Conservation (phyloP, 2,888 invertebrate genomes). For the Cryptocephalus primarius region DNA sequence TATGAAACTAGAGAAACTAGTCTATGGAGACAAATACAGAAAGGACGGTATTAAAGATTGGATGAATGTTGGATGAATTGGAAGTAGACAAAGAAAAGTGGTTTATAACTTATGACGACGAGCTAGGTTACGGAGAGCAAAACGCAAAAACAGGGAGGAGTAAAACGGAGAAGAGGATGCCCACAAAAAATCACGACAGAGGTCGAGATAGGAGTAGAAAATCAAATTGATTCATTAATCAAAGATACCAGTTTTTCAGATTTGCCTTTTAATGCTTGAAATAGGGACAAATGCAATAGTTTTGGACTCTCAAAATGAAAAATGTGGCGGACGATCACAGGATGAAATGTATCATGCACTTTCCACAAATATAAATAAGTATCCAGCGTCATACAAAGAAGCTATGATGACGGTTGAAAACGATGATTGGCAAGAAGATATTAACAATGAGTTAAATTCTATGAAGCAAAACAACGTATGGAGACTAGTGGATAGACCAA, state of each 20-base stretch:
- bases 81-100: conserved; percentile 2
- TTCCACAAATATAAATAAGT: neutral
- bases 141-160: no score
- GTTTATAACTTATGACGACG: conserved; percentile 2
- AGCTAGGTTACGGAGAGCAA: no score
- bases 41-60: conserved; percentile 3
- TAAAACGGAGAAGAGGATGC: no score
- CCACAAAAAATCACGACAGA: no score
- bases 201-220: no score
- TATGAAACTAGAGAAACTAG: conserved; percentile 1
- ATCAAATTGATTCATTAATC: no score
- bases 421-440: conserved; percentile 1
- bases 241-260: no score
- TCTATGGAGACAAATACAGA: conserved; percentile 4
- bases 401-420: no score
- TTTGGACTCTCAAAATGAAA: no score
- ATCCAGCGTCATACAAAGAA: conserved; percentile 1
- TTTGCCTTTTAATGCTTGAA: no score
- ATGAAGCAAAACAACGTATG: conserved; percentile 4
- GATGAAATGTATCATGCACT: neutral
- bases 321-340: no score
- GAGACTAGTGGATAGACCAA: conserved; percentile 3
- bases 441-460: conserved; percentile 3
- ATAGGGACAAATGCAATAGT: no score
- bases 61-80: neutral